Conservation (phyloP, 2,797 vertebrate species). For the Naso thynnoides region DNA sequence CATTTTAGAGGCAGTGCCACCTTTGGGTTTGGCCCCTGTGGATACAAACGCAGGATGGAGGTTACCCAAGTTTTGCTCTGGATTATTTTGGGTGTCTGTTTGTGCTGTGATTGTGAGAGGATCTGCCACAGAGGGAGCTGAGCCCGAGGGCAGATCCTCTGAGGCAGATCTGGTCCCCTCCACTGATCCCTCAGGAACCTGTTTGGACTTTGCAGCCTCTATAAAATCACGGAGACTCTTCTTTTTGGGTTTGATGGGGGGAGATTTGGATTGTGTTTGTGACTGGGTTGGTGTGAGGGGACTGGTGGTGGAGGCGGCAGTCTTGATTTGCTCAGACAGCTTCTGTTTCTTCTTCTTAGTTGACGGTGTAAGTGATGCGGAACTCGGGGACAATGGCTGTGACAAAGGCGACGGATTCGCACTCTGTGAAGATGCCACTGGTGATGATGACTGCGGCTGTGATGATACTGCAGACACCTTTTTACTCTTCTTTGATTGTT, state of each 20-base stretch:
- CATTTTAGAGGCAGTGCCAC: conserved; percentile 19
- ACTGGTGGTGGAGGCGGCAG: background rate
- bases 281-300: background rate
- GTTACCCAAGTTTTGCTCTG: background rate
- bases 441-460: background rate
- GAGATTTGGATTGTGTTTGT: background rate
- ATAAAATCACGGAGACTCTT: conserved; percentile 51
- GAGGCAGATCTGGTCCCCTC: conserved; percentile 22
- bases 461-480: background rate
- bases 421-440: conserved; percentile 1
- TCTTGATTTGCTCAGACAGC: conserved; percentile 47
- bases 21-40: conserved; percentile 35
- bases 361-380: conserved; percentile 19
- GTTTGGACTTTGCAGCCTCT: conserved; percentile 64
- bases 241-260: conserved; percentile 48
- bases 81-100: conserved; percentile 6
- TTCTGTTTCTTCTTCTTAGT: conserved; percentile 63
- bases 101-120: background rate
- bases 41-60: background rate
- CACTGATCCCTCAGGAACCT: conserved; percentile 21
- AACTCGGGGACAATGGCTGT: background rate
- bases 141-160: conserved; percentile 3
- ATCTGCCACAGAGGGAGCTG: background rate
- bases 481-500: conserved; percentile 18
- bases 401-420: background rate